Evolutionary conservation across 2,113 vertebrate species (phyloP).

Genomic region (Hipposideros armiger): DNA sequence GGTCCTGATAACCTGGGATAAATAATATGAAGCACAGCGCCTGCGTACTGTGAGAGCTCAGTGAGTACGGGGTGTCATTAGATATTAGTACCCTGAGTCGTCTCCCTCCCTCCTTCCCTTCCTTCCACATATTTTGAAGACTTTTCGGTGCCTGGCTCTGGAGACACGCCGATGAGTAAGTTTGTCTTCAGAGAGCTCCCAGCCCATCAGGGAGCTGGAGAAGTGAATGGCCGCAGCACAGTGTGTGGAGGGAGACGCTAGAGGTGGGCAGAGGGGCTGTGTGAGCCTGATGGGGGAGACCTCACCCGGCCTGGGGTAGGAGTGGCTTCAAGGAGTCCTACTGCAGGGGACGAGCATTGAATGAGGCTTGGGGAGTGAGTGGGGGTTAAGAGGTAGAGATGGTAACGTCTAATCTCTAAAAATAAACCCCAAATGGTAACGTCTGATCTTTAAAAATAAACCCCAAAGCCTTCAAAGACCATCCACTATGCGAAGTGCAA

Average conservation of each 20-base stretch:
- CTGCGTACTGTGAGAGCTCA: neutral
- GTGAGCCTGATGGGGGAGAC: accelerated
- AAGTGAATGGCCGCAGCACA: accelerated
- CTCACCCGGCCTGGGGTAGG: accelerated
- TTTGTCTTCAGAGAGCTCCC: neutral
- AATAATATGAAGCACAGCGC: neutral
- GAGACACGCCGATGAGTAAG: neutral
- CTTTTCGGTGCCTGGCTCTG: neutral
- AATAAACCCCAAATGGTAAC: neutral
- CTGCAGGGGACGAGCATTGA: neutral
- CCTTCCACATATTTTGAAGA: neutral
- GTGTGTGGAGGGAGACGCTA: neutral
- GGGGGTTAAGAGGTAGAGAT: neutral
- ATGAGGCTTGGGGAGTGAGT: neutral
- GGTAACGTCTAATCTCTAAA: neutral
- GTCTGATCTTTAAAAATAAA: neutral
- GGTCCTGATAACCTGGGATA: neutral
- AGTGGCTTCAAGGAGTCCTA: neutral
- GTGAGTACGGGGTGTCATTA: neutral
- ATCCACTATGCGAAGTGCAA: neutral
- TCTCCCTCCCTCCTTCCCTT: neutral
- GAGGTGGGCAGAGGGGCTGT: no score
- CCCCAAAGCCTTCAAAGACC: neutral
- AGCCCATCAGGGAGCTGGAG: neutral
- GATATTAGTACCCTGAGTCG: neutral